Evolutionary conservation across 2,888 invertebrate species (phyloP), one percentile per base, ranked within the genome.

Genomic region (Empis livida): DNA sequence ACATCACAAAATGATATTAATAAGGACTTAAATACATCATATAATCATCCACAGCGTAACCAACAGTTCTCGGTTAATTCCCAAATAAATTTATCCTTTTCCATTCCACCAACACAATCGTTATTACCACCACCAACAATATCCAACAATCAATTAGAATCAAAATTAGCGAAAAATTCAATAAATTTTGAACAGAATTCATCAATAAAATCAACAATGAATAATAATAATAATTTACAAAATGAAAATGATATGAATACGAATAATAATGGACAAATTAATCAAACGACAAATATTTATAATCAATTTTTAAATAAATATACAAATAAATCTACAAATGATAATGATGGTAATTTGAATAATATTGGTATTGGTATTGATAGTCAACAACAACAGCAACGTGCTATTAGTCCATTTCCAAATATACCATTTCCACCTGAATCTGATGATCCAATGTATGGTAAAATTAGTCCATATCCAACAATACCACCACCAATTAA

Each of bases 21-120:
- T 44, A 38, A 20, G 49, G 40, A 46, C 50, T n/a, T 45, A 51
- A 20, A 55, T 47, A 42, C 55, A 58, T 54, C 61, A 45, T 35
- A 39, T 43, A 47, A 30, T 40, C 23, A 20, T n/a, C n/a, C n/a
- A n/a, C n/a, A n/a, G n/a, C n/a, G n/a, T n/a, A 47, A n/a, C 42
- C 47, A 44, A n/a, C 31, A 48, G 40, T 39, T n/a, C n/a, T n/a
- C n/a, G n/a, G n/a, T 39, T 45, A 30, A 16, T 39, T 14, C 27
- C 30, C 51, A 51, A 42, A 16, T 47, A 45, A 54, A 60, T 57
- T 60, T 61, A 53, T 64, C 23, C 23, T 27, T 27, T 8, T 27
- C 23, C 23, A 27, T 27, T 27, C 23, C 23, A 27, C 9, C 23
- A 27, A 2, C 23, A 27, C 23, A n/a, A n/a, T n/a, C 9, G 23